A percentile compares a stretch with the other conserved stretches of the same genome.
Evolutionary conservation across 1,140 invertebrate species (phyloP).

Genomic region (Homarus americanus): DNA sequence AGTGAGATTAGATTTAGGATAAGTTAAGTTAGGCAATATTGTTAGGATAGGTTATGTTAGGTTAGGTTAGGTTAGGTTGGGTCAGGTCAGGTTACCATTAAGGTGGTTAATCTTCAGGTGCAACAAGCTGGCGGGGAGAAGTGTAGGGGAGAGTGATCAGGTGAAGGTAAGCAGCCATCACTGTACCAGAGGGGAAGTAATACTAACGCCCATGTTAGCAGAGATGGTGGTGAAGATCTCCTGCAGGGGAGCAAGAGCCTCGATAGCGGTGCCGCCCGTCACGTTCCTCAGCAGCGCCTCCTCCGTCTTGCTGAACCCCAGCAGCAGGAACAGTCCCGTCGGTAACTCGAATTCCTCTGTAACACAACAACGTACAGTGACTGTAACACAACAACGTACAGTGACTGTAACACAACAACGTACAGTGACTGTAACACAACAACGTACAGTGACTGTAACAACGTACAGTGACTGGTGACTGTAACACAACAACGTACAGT

Average conservation of each 20-base stretch:
- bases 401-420: too few species aligned
- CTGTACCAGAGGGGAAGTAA: neutral
- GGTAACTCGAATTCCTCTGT: conserved; percentile 70
- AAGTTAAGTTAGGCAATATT: too few species aligned
- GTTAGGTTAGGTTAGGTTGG: neutral
- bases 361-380: too few species aligned
- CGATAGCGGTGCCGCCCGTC: conserved; percentile 18
- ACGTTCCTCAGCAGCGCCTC: conserved; percentile 61
- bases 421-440: too few species aligned
- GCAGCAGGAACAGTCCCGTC: conserved; percentile 66
- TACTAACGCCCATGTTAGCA: conserved; percentile 34
- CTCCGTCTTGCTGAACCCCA: conserved; percentile 59
- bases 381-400: too few species aligned
- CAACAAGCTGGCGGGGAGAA: neutral
- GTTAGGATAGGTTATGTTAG: too few species aligned
- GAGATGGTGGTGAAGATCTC: conserved; percentile 21
- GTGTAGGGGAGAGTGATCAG: neutral
- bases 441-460: too few species aligned
- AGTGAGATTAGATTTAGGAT: too few species aligned
- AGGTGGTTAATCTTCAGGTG: too few species aligned
- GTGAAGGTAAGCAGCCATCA: neutral
- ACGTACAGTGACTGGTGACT: too few species aligned
- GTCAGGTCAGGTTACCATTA: too few species aligned
- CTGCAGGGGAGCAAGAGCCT: conserved; percentile 22
- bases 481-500: too few species aligned